Conservation (phyloP, 2,888 invertebrate genomes). For the Leptothorax acervorum region DNA sequence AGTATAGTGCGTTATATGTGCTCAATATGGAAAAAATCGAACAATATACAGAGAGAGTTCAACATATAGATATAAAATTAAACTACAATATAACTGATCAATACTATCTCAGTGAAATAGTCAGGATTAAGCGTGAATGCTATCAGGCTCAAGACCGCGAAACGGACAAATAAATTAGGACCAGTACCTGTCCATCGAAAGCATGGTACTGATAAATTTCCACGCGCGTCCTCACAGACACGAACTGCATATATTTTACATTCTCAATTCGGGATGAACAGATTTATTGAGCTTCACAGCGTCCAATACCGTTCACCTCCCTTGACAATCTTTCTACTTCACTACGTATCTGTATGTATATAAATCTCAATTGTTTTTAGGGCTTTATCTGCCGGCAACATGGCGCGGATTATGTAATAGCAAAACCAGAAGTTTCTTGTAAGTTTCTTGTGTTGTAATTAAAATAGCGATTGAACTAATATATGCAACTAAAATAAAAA, state of each 20-base stretch:
- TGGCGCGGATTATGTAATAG: constrained; percentile 4
- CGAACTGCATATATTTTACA: constrained; percentile 82
- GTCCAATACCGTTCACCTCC: constrained; percentile 53
- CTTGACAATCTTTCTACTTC: constrained; percentile 48
- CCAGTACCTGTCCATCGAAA: constrained; percentile 78
- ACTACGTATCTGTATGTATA: constrained; percentile 33
- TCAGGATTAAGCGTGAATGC: constrained; percentile 75
- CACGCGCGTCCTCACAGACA: constrained; percentile 75
- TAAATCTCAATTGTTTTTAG: constrained; percentile 52
- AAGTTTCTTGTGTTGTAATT: neutral
- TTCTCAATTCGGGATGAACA: constrained; percentile 83
- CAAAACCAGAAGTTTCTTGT: neutral
- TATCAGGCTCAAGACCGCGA: constrained; percentile 72
- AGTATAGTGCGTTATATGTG: neutral
- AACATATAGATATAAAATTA: constrained; percentile 47
- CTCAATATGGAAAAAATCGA: neutral
- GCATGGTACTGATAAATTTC: constrained; percentile 81
- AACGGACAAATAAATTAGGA: constrained; percentile 79
- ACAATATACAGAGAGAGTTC: neutral
- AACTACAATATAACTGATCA: neutral
- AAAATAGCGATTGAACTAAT: neutral
- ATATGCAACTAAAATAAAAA: neutral
- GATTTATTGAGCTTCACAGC: constrained; percentile 80
- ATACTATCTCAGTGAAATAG: constrained; percentile 67
- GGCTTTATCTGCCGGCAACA: neutral